Conservation (phyloP, 2,797 vertebrate genomes). For the Galagoides demidoff region DNA sequence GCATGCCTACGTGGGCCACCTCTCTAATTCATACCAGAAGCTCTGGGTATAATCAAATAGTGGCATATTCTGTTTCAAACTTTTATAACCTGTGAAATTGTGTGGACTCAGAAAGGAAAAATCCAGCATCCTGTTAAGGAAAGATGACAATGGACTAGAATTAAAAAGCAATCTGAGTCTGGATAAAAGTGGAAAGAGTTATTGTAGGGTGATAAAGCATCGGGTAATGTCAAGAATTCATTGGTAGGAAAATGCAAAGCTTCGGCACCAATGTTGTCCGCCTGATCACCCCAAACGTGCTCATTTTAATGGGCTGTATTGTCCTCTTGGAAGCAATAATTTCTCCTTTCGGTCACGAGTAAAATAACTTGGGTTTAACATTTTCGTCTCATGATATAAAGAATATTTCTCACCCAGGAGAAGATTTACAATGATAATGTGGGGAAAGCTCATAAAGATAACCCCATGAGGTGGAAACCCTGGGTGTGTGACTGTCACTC, state of each 20-base stretch:
- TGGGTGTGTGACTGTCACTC: rapidly evolving
- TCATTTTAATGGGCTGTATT: background rate
- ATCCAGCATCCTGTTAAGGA: background rate
- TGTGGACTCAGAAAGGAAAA: slow-evolving; percentile 50
- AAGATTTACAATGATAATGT: background rate
- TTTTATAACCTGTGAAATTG: background rate
- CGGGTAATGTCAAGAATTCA: background rate
- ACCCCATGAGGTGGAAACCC: rapidly evolving
- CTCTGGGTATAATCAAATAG: background rate
- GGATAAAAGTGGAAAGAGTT: background rate
- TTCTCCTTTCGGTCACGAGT: background rate
- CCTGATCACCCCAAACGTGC: background rate
- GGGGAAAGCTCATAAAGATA: background rate
- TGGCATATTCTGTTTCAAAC: background rate
- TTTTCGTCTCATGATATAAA: background rate
- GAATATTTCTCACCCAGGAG: background rate
- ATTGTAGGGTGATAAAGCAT: rapidly evolving
- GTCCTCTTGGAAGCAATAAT: background rate
- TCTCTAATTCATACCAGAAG: background rate
- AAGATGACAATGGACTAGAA: background rate
- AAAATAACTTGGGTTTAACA: background rate
- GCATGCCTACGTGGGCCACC: rapidly evolving
- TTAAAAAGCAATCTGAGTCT: background rate
- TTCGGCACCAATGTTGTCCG: background rate
- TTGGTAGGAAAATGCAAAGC: background rate